These are phyloP conservation scores for Pterostichus niger DNA, from an alignment of 2,888 invertebrate genomes.

Conservation along the genomic window DNA sequence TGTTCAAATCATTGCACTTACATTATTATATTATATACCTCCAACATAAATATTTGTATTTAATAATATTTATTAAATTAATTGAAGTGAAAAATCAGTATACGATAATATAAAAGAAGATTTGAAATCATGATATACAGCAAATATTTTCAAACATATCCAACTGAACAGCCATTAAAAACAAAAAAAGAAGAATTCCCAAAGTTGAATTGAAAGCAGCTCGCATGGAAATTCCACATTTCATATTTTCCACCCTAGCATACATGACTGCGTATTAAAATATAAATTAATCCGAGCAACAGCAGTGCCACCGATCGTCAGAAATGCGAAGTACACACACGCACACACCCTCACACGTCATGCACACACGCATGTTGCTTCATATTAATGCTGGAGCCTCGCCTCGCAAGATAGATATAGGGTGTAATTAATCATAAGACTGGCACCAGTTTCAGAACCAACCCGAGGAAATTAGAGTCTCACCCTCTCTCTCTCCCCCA, in stretches of 20 bases:
- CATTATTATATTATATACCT: too few species aligned
- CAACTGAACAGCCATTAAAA: slow-evolving; percentile 1
- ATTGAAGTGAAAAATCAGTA: too few species aligned
- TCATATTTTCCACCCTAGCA: slow-evolving; percentile 9
- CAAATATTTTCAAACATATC: not conserved
- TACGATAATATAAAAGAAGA: too few species aligned
- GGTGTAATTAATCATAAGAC: slow-evolving; percentile 63
- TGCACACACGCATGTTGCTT: slow-evolving; percentile 50
- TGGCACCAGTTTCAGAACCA: slow-evolving; percentile 60
- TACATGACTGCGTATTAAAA: slow-evolving; percentile 55
- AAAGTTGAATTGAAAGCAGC: slow-evolving; percentile 29
- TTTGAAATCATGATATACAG: too few species aligned
- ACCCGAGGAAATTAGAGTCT: slow-evolving; percentile 59
- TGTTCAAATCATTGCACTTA: too few species aligned
- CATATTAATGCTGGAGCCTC: slow-evolving; percentile 55
- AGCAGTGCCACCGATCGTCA: slow-evolving; percentile 31
- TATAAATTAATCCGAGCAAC: slow-evolving; percentile 43
- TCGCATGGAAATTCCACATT: slow-evolving; percentile 34
- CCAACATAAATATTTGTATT: too few species aligned
- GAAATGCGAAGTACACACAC: slow-evolving; percentile 31
- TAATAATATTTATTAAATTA: too few species aligned
- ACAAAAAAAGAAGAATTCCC: slow-evolving; percentile 16
- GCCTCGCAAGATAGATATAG: slow-evolving; percentile 59
- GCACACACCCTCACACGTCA: slow-evolving; percentile 21
- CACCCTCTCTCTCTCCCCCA: slow-evolving; percentile 25